Conservation (phyloP, 2,797 vertebrate species). For the Chlorospingus semifuscus region DNA sequence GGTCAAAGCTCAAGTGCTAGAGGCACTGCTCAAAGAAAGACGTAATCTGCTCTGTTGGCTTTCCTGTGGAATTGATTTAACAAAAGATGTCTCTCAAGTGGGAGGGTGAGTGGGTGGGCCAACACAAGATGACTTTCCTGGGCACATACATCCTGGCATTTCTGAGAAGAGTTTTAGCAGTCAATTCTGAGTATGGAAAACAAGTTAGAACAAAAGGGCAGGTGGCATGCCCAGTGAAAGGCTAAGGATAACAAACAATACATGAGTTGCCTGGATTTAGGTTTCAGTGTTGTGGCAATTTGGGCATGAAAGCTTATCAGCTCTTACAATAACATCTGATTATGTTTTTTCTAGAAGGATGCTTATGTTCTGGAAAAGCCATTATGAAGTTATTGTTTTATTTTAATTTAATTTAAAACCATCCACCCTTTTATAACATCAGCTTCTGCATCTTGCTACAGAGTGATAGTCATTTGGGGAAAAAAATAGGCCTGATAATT, state of each 20-base stretch:
- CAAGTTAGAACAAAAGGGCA: background rate
- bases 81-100: background rate
- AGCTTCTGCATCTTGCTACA: background rate
- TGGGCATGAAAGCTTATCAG: background rate
- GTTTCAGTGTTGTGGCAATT: background rate
- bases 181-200: background rate
- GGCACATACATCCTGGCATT: background rate
- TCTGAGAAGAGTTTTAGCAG: background rate
- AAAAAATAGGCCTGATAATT: background rate
- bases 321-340: background rate
- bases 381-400: background rate
- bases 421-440: background rate
- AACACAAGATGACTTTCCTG: background rate
- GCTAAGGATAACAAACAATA: background rate
- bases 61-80: background rate
- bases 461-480: background rate
- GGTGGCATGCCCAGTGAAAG: background rate
- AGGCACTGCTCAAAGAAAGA: background rate
- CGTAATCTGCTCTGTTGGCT: background rate
- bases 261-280: background rate
- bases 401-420: conserved; percentile 32
- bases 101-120: background rate
- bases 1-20: background rate
- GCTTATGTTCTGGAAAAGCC: background rate
- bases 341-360: background rate